Conservation (phyloP, 2,113 vertebrate species). For the Trichechus manatus region DNA sequence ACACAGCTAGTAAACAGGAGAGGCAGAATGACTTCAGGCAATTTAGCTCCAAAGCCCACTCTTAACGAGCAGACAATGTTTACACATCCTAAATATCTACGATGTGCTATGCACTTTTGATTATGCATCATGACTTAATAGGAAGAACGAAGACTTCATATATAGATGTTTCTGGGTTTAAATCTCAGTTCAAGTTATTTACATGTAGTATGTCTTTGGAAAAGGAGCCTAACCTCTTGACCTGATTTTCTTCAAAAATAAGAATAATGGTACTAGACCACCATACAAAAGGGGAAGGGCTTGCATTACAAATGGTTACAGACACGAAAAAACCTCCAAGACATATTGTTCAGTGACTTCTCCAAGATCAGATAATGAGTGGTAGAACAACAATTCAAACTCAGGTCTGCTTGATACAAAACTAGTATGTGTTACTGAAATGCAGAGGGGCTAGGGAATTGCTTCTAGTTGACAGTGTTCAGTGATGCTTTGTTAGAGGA, state of each 20-base stretch:
- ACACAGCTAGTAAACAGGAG: not conserved
- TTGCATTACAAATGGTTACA: not conserved
- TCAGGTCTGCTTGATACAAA: not conserved
- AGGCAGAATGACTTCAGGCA: not conserved
- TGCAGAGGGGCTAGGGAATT: not conserved
- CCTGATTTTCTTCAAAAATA: not conserved
- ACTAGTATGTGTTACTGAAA: not conserved
- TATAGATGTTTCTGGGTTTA: not conserved
- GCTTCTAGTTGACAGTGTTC: not conserved
- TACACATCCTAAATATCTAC: not conserved
- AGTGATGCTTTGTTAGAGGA: not conserved
- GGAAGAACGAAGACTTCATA: not conserved
- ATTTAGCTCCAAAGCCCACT: not conserved
- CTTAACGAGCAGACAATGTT: not conserved
- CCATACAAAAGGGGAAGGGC: not conserved
- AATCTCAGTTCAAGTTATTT: constrained; percentile 9
- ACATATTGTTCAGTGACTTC: not conserved
- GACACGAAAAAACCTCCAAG: not conserved
- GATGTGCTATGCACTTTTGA: not conserved
- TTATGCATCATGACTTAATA: not conserved
- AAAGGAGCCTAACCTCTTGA: not conserved
- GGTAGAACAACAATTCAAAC: not conserved
- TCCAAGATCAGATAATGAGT: not conserved
- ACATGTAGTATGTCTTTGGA: not conserved
- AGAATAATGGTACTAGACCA: not conserved